phyloP scores from a whole-genome alignment of 2,888 invertebrate species.

The Caenorhabditis panamensis region DNA sequence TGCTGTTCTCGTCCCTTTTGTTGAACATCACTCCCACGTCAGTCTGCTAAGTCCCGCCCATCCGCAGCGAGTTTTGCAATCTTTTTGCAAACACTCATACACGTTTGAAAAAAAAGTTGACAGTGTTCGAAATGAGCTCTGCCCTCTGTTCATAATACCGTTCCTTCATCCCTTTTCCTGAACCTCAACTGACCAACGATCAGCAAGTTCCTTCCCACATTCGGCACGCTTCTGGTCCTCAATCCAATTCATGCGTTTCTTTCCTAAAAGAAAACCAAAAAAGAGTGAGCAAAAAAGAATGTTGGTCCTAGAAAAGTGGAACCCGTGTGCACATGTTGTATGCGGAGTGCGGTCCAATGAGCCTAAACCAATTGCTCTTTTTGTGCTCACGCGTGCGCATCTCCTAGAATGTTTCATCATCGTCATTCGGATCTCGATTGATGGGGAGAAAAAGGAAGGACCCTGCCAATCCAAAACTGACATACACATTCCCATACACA shows the following conservation, averaged over 20 bases:
- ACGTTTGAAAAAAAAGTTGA: neutral
- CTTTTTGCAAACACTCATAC: slow-evolving; percentile 32
- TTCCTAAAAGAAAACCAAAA: slow-evolving; percentile 30
- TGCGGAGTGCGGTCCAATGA: slow-evolving; percentile 60
- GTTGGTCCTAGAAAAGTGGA: slow-evolving; percentile 48
- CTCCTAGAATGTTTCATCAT: slow-evolving; percentile 54
- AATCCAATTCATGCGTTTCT: slow-evolving; percentile 28
- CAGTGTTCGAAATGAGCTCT: slow-evolving; percentile 29
- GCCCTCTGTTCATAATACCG: slow-evolving; percentile 4
- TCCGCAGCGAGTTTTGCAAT: slow-evolving; percentile 31
- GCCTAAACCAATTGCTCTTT: slow-evolving; percentile 62
- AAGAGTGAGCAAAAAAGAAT: slow-evolving; percentile 21
- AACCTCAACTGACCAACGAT: slow-evolving; percentile 33
- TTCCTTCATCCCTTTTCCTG: neutral
- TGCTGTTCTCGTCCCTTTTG: slow-evolving; percentile 36
- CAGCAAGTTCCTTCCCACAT: slow-evolving; percentile 34
- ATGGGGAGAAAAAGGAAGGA: slow-evolving; percentile 3
- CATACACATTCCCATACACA: slow-evolving; percentile 25
- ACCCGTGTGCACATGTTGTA: slow-evolving; percentile 56
- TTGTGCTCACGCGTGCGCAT: slow-evolving; percentile 53
- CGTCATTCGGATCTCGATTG: slow-evolving; percentile 45
- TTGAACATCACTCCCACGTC: slow-evolving; percentile 18
- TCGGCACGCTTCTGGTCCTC: slow-evolving; percentile 10
- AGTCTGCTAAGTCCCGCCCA: slow-evolving; percentile 42
- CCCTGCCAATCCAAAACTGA: slow-evolving; percentile 35